A percentile compares a stretch with the other conserved stretches of the same genome.
Conservation (phyloP, 2,113 vertebrate genomes). For the Ploceus nigricollis region DNA sequence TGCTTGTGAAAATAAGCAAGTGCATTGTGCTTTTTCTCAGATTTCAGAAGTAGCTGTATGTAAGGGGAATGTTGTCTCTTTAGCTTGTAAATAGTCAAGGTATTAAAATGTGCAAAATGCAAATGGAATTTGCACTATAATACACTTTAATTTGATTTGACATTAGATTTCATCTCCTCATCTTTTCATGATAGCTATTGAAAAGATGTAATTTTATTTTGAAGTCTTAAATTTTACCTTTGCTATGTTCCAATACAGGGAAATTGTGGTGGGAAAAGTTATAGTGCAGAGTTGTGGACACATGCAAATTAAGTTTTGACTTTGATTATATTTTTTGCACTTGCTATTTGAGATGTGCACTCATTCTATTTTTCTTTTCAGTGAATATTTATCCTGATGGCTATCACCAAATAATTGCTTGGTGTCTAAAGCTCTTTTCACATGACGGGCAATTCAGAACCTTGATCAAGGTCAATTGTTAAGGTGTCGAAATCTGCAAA, state of each 20-base stretch:
- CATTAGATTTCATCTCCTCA: conserved; percentile 41
- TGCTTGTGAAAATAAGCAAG: neutral
- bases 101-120: conserved; percentile 18
- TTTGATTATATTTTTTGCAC: conserved; percentile 65
- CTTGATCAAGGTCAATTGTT: conserved; percentile 71
- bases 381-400: conserved; percentile 53
- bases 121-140: conserved; percentile 22
- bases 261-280: conserved; percentile 65
- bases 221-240: conserved; percentile 75
- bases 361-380: conserved; percentile 50
- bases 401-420: conserved; percentile 73
- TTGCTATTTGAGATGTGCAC: conserved; percentile 28
- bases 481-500: conserved; percentile 68
- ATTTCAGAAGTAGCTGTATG: neutral
- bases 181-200: conserved; percentile 57
- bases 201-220: conserved; percentile 67
- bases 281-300: conserved; percentile 60
- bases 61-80: neutral
- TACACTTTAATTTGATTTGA: conserved; percentile 60
- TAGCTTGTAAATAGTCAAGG: neutral
- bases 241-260: neutral
- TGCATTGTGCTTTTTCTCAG: neutral
- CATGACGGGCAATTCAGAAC: conserved; percentile 45
- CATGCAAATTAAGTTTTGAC: conserved; percentile 77
- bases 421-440: conserved; percentile 64